These are phyloP conservation scores for Heterodera filipjevi DNA, from an alignment of 2,888 invertebrate genomes.

Conservation along the genomic window DNA sequence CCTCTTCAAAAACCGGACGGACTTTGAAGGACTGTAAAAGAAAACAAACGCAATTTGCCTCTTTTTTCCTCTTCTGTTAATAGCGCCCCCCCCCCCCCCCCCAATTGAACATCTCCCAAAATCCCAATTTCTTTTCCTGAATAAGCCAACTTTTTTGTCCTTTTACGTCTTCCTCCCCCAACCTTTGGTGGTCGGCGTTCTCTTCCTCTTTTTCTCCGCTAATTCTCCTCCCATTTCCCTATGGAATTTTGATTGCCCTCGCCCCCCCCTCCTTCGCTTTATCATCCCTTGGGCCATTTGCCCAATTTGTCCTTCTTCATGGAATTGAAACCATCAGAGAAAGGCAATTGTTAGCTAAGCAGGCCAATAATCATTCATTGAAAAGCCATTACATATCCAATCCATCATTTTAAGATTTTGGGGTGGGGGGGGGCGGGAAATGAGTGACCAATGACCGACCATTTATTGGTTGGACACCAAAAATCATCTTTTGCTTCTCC, in stretches of 20 bases:
- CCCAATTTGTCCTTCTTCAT: not conserved
- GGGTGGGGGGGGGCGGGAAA: not conserved
- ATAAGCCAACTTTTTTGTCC: not conserved
- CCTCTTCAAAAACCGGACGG: not conserved
- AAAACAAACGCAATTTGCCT: not conserved
- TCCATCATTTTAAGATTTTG: constrained; percentile 5
- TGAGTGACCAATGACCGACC: not conserved
- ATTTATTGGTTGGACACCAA: not conserved
- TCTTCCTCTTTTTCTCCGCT: not conserved
- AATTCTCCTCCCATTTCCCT: not conserved
- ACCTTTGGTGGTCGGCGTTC: not conserved
- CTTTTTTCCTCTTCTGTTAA: not conserved
- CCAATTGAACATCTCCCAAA: not conserved
- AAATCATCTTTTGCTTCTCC: not conserved
- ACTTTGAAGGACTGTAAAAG: not conserved
- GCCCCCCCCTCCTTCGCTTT: not conserved
- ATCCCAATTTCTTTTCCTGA: not conserved
- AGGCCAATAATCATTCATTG: not conserved
- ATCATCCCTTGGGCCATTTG: not conserved
- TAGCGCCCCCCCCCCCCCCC: not conserved
- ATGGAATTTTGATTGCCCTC: constrained; percentile 4
- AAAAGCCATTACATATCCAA: not conserved
- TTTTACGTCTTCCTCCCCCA: not conserved
- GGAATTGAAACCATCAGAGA: not conserved
- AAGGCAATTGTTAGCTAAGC: not conserved